Conservation (phyloP, 2,797 vertebrate genomes). For the Coreius guichenoti region DNA sequence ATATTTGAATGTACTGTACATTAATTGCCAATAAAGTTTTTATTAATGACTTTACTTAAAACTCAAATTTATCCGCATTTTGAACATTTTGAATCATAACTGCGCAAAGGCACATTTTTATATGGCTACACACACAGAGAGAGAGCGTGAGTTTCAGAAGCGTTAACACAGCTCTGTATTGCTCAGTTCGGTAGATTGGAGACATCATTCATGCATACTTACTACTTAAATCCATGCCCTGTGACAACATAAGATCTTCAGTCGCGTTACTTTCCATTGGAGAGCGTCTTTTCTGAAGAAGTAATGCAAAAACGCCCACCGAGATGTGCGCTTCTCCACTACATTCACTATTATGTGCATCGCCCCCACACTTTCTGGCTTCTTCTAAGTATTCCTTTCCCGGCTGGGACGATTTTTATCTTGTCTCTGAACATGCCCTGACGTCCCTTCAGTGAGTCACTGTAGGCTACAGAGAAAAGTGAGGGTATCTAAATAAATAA, state of each 20-base stretch:
- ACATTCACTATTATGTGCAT: conserved; percentile 65
- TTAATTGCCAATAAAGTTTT: background rate
- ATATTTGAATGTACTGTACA: too few species aligned
- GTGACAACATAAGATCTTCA: conserved; percentile 59
- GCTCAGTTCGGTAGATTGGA: background rate
- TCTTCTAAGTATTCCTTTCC: conserved; percentile 60
- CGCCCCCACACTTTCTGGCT: conserved; percentile 66
- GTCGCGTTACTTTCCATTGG: conserved; percentile 71
- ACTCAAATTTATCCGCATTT: background rate
- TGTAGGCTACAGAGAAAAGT: conserved; percentile 21
- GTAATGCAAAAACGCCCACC: conserved; percentile 43
- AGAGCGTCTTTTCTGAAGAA: conserved; percentile 52
- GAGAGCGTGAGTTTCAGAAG: background rate
- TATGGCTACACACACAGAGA: background rate
- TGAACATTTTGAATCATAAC: background rate
- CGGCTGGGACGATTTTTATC: conserved; percentile 72
- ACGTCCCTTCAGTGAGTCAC: conserved; percentile 63
- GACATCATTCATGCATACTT: conserved; percentile 60
- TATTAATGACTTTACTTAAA: background rate
- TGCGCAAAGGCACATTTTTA: background rate
- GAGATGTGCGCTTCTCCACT: conserved; percentile 45
- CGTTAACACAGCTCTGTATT: background rate
- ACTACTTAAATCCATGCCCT: conserved; percentile 77
- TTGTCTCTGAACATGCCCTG: conserved; percentile 68
- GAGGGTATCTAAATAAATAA: conserved; percentile 9